Evolutionary conservation across 2,888 invertebrate genomes (phyloP).

Genomic region (Eupelmus urozonus): DNA sequence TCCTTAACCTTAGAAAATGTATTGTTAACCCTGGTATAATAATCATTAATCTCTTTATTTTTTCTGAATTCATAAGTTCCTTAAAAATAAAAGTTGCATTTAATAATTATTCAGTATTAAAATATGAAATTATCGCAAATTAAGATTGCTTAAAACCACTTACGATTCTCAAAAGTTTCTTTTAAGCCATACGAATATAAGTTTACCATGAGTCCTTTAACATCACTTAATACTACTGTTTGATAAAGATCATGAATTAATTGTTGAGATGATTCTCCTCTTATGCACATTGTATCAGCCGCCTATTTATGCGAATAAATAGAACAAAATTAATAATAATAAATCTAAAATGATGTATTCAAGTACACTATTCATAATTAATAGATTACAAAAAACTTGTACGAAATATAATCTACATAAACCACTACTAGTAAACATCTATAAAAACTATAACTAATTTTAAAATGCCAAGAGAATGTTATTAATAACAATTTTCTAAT

Average conservation of each 20-base stretch:
- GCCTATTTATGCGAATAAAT: slow-evolving; percentile 3
- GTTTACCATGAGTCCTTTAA: slow-evolving; percentile 24
- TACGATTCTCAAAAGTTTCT: slow-evolving; percentile 20
- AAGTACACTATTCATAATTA: too few relatives aligned
- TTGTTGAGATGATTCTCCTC: slow-evolving; percentile 34
- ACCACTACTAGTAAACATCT: too few relatives aligned
- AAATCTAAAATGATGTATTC: too few relatives aligned
- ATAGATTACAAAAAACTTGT: too few relatives aligned
- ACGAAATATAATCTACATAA: too few relatives aligned
- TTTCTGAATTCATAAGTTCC: slow-evolving; percentile 22
- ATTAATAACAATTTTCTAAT: too few relatives aligned
- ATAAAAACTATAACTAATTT: too few relatives aligned
- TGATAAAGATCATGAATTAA: slow-evolving; percentile 12
- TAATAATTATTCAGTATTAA: neutral
- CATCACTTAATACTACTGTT: neutral
- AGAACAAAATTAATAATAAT: slow-evolving; percentile 2
- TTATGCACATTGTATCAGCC: slow-evolving; percentile 33
- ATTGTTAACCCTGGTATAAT: neutral
- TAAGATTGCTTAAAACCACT: neutral
- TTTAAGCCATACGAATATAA: slow-evolving; percentile 17
- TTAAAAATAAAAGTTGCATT: neutral
- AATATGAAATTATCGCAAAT: neutral
- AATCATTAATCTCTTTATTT: slow-evolving; percentile 10
- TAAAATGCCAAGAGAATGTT: too few relatives aligned
- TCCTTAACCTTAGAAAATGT: slow-evolving; percentile 13